These are phyloP conservation scores for Paramuricea clavata DNA, from an alignment of 92 coral and sea anemone species.

Conservation along the genomic window DNA sequence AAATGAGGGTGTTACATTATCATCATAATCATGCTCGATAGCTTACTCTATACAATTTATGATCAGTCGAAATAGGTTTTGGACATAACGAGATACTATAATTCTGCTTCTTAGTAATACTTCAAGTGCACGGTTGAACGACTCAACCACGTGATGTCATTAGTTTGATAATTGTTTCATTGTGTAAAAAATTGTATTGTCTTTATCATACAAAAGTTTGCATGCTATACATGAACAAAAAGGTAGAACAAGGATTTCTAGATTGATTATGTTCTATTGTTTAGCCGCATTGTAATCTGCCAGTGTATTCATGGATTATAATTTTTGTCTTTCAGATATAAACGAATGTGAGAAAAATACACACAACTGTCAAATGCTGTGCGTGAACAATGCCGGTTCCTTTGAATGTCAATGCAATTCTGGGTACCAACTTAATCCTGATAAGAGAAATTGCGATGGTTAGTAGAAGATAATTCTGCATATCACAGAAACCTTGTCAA, in stretches of 20 bases:
- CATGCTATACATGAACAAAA: neutral
- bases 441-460: constrained; percentile 73
- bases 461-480: neutral
- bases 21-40: too few species aligned
- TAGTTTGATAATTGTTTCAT: too few species aligned
- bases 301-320: too few species aligned
- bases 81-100: too few species aligned
- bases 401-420: constrained; percentile 68
- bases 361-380: constrained; percentile 65
- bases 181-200: too few species aligned
- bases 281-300: neutral
- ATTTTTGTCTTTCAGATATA: constrained; percentile 55
- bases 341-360: constrained; percentile 69
- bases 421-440: constrained; percentile 65
- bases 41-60: too few species aligned
- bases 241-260: neutral
- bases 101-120: neutral
- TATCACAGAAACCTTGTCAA: too few species aligned
- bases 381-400: constrained; percentile 79
- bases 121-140: neutral
- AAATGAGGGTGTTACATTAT: too few species aligned
- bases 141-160: neutral
- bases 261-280: neutral
- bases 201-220: neutral
- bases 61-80: too few species aligned